Evolutionary conservation across 2,888 invertebrate species (phyloP).

Genomic region (Anodontia alba): DNA sequence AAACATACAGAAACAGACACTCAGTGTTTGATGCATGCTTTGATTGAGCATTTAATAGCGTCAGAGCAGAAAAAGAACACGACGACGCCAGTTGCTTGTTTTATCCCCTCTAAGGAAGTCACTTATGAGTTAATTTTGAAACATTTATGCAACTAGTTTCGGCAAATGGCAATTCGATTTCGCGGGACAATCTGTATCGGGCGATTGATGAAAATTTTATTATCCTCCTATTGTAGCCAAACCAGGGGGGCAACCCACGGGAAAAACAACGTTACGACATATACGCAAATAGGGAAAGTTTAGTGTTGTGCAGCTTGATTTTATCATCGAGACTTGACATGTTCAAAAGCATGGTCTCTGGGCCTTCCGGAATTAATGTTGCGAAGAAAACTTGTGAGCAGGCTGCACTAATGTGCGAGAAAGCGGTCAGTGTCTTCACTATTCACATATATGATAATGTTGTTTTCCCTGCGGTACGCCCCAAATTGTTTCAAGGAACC

Average conservation of each 20-base stretch:
- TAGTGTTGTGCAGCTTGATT: no score
- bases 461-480: neutral
- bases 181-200: slow-evolving; percentile 3
- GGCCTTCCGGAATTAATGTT: no score
- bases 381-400: no score
- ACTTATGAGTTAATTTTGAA: slow-evolving; percentile 6
- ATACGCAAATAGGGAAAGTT: neutral
- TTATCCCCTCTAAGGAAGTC: neutral
- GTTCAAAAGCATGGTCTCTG: no score
- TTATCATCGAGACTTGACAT: no score
- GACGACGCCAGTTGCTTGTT: neutral
- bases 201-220: slow-evolving; percentile 5
- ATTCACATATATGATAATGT: neutral
- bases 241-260: neutral
- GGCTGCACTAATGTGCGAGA: neutral
- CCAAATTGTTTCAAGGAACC: slow-evolving; percentile 4
- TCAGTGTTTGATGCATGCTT: neutral
- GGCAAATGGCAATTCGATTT: slow-evolving; percentile 9
- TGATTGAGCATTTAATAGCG: neutral
- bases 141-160: slow-evolving; percentile 15
- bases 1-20: neutral
- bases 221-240: neutral
- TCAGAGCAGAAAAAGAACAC: neutral
- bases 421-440: neutral
- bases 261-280: neutral